Evolutionary conservation across 2,888 invertebrate genomes (phyloP), one percentile per base, ranked within the genome.

Genomic region (Sepiola atlantica): DNA sequence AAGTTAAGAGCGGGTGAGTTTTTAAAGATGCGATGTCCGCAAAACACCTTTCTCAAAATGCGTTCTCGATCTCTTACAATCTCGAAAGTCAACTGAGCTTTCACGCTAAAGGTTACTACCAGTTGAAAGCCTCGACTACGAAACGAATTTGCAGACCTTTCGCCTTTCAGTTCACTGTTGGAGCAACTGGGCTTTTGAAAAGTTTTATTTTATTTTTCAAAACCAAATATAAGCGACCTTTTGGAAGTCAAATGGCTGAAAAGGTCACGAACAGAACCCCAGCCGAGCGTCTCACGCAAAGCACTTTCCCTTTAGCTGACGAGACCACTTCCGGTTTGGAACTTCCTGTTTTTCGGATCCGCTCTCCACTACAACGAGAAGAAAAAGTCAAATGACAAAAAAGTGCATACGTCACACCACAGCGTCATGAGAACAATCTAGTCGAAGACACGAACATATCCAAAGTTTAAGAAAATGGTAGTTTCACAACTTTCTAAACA

Each of bases 281-380:
- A n/a, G n/a, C 77, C 77, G 12, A n/a, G 77, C 77, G 77, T 77
- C 77, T 77, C 77, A 77, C 77, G n/a, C n/a, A 77, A 77, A 77
- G n/a, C 77, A 32, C 77, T 77, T 77, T 77, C 77, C n/a, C 77
- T 77, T 77, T 77, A 77, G 77, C 77, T 77, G 77, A 77, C 77
- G 77, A 77, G 77, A 77, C 77, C 77, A n/a, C 77, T 77, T 77
- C 77, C 77, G 77, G 77, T n/a, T 77, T 77, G 77, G 77, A 77
- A 77, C 77, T 77, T 77, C 77, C 77, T 77, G 77, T 77, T 77
- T n/a, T 77, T n/a, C n/a, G 77, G n/a, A 77, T 77, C 32, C 77
- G 77, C 32, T 77, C 77, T 8, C n/a, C 77, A 77, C 77, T 77
- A 77, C 77, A 77, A n/a, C n/a, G 32, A 77, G 10, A 77, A 32